Evolutionary conservation across 2,888 invertebrate species (phyloP), one percentile per base, ranked within the genome.

Genomic region (Aphidius colemani): DNA sequence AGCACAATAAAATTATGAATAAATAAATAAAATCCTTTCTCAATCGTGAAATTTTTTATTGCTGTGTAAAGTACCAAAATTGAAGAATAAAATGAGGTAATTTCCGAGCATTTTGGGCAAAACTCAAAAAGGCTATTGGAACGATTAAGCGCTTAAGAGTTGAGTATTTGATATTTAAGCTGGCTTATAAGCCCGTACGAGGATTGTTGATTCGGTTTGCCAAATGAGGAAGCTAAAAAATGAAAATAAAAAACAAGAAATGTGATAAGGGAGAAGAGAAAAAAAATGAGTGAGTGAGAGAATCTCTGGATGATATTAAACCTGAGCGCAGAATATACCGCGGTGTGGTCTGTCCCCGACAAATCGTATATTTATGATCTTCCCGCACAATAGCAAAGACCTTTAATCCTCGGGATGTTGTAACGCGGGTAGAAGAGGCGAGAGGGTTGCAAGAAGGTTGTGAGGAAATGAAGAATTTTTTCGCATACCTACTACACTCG

Each of bases 291-390:
- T 53, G 57, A 43, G 53, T 63, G 56, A 18, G 57, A 64, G 43
- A 45, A 57, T 62, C 56, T 50, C 51, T 59, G 56, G 64, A 67
- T 61, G 69, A 70, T 69, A 69, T 70, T 69, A 68, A 69, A 56
- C 60, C 48, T 63, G 53, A 49, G 53, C 64, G 53, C 46, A 53
- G 44, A 41, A 50, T 18, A 59, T 59, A 63, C 66, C 67, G 67
- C 71, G 66, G 74, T 75, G 75, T 73, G 74, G 75, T 74, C 76
- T 73, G 72, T 71, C 72, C 71, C 71, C 72, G 78, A 79, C 80
- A 80, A 80, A 80, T 80, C 79, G 78, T 73, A 72, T 80, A 79
- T 80, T 80, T 80, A 80, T 72, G 80, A 76, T 77, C 75, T 71
- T 64, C 68, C 69, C 61, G 71, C 73, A 78, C 77, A 79, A 79